Conservation (phyloP, 1,140 invertebrate species). For the Mycetomoellerius zeteki region DNA sequence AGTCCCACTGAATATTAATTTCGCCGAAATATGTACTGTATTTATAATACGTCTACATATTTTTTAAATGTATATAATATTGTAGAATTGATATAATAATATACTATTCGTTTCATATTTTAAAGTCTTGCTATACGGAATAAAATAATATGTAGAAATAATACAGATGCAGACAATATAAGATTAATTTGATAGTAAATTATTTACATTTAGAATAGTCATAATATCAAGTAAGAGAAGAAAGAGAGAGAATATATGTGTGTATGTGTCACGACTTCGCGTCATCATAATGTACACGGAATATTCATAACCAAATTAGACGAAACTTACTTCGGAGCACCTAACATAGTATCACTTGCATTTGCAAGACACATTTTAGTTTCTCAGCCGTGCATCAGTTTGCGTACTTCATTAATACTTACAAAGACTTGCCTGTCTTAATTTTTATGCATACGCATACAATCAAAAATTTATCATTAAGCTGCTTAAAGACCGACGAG, state of each 20-base stretch:
- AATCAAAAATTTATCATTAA: slow-evolving; percentile 17
- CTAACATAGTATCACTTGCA: slow-evolving; percentile 14
- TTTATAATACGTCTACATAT: neutral
- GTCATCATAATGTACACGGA: neutral
- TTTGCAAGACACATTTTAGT: slow-evolving; percentile 22
- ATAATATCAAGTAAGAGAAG: neutral
- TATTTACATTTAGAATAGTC: neutral
- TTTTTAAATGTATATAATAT: neutral
- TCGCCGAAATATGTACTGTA: neutral
- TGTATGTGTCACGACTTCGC: neutral
- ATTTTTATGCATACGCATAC: neutral
- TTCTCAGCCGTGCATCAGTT: slow-evolving; percentile 1
- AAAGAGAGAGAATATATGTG: neutral
- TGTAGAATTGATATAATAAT: slow-evolving; percentile 1
- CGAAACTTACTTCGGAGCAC: slow-evolving; percentile 8
- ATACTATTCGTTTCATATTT: neutral
- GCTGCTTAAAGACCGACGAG: neutral
- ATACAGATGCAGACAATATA: neutral
- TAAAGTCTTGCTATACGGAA: neutral
- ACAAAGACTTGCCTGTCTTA: neutral
- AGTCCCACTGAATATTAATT: slow-evolving; percentile 22
- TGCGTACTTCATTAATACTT: slow-evolving; percentile 23
- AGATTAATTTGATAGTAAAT: neutral
- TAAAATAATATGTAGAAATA: neutral
- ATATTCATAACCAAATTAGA: slow-evolving; percentile 45